Conservation (phyloP, 2,113 vertebrate species). For the Mohoua ochrocephala region DNA sequence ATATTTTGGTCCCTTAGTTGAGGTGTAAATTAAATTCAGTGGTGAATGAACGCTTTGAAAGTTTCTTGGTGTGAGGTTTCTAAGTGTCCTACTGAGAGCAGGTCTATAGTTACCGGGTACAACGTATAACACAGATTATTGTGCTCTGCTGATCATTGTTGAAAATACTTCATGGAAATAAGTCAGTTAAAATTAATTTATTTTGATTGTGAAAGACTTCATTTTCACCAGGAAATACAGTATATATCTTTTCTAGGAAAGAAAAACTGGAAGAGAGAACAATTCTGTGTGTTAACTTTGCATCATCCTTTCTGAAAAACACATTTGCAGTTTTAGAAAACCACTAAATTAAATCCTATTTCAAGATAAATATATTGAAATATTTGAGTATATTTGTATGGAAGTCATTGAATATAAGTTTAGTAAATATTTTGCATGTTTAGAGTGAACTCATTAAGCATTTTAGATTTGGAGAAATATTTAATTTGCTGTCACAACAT, state of each 20-base stretch:
- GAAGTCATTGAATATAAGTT: background rate
- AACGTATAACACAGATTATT: background rate
- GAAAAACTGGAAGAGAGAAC: background rate
- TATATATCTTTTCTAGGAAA: background rate
- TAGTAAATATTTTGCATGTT: background rate
- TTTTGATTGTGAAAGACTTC: background rate
- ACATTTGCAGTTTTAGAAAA: background rate
- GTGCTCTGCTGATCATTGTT: background rate
- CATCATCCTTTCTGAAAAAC: background rate
- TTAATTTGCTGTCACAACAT: background rate
- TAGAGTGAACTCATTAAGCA: background rate
- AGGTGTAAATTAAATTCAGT: constrained; percentile 21
- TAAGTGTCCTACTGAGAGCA: background rate
- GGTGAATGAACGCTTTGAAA: background rate
- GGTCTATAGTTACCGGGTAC: background rate
- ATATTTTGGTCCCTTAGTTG: background rate
- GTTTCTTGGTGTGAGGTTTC: background rate
- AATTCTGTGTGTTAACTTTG: background rate
- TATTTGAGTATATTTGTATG: background rate
- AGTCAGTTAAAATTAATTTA: background rate
- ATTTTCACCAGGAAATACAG: background rate
- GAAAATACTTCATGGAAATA: background rate
- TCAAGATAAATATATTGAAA: background rate
- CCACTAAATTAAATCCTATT: background rate
- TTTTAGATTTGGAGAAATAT: background rate